These are phyloP conservation scores for Pristionchus entomophagus DNA, from an alignment of 2,888 invertebrate genomes.

Conservation along the genomic window DNA sequence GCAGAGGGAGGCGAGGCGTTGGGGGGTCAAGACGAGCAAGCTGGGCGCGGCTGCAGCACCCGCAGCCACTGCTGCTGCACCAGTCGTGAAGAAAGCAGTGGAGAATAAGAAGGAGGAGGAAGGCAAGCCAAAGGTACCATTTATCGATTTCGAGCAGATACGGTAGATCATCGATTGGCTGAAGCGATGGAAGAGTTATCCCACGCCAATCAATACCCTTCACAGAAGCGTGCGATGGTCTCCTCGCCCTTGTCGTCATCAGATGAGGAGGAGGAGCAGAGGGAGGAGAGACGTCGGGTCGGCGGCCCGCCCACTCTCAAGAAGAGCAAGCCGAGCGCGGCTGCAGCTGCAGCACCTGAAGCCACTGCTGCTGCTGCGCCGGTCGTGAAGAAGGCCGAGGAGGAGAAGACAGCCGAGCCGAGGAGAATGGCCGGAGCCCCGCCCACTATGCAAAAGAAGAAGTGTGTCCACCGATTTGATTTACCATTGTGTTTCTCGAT, in stretches of 20 bases:
- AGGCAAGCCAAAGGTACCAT: neutral
- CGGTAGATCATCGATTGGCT: no score
- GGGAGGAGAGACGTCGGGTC: neutral
- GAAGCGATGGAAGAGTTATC: neutral
- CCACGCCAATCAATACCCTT: no score
- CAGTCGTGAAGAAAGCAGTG: neutral
- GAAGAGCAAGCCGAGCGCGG: neutral
- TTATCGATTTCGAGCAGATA: no score
- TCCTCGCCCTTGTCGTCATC: conserved; percentile 12
- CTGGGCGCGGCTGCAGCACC: no score
- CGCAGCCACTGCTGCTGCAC: no score
- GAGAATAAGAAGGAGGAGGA: conserved; percentile 2
- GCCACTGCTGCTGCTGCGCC: no score
- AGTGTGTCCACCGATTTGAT: no score
- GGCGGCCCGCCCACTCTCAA: conserved; percentile 45
- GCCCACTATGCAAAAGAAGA: conserved; percentile 47
- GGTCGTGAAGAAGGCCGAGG: conserved; percentile 28
- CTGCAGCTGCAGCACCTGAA: neutral
- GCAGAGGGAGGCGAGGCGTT: no score
- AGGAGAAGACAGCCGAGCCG: neutral
- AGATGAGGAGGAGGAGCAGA: no score
- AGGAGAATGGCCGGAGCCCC: conserved; percentile 52
- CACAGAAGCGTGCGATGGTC: conserved; percentile 26
- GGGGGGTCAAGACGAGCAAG: no score
- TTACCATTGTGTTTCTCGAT: no score